phyloP scores from a whole-genome alignment of 2,797 vertebrate species.

The Otus scops region DNA sequence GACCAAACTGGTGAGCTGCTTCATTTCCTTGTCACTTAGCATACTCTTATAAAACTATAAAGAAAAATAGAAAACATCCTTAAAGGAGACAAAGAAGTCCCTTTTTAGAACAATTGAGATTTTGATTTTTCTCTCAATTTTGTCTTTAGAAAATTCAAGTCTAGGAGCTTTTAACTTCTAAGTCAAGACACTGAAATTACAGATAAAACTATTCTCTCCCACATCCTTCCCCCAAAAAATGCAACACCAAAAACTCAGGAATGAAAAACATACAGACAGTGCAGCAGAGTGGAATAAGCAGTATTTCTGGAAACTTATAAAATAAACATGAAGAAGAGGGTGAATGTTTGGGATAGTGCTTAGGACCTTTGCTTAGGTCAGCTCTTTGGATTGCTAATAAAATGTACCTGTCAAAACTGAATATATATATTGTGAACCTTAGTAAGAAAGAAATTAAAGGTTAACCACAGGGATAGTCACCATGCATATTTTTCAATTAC shows the following conservation, averaged over 20 bases:
- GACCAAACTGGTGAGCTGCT: not conserved
- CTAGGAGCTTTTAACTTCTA: not conserved
- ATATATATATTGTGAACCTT: not conserved
- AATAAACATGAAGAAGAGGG: conserved; percentile 5
- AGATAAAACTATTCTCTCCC: not conserved
- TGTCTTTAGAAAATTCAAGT: not conserved
- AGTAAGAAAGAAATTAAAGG: not conserved
- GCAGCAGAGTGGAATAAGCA: not conserved
- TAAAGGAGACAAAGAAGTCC: not conserved
- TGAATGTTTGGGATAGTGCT: not conserved
- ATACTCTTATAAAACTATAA: not conserved
- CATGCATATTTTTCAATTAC: conserved; percentile 8
- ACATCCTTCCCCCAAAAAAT: not conserved
- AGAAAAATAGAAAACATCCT: not conserved
- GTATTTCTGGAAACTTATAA: not conserved
- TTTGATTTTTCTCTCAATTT: not conserved
- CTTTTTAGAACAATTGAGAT: not conserved
- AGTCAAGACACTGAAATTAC: not conserved
- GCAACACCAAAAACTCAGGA: not conserved
- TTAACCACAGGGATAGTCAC: not conserved
- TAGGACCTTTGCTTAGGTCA: conserved; percentile 17
- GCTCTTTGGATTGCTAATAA: not conserved
- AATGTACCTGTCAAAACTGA: conserved; percentile 18
- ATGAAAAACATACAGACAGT: not conserved
- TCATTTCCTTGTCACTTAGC: not conserved